Percentiles rank a stretch among this genome's conserved stretches.
Conservation (phyloP, 1,140 invertebrate genomes). For the Bicyclus anynana region DNA sequence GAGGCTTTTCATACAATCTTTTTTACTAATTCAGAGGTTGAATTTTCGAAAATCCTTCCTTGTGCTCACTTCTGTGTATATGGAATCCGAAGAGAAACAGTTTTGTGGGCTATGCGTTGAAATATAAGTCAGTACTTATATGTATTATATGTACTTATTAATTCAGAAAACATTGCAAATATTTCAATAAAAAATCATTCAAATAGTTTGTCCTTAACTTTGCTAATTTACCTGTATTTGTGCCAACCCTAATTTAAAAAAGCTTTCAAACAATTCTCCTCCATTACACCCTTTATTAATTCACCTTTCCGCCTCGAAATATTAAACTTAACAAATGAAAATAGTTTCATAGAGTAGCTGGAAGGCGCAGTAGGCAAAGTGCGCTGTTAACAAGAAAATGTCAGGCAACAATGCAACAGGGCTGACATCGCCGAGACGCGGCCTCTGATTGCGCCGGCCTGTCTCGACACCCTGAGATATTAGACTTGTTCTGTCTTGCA, state of each 20-base stretch:
- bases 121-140: too few relatives aligned
- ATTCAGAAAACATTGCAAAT: too few relatives aligned
- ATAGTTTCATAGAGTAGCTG: slow-evolving; percentile 43
- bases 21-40: too few relatives aligned
- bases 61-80: too few relatives aligned
- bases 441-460: slow-evolving; percentile 47
- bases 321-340: slow-evolving; percentile 28
- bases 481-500: slow-evolving; percentile 49
- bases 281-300: not conserved
- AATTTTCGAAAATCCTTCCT: too few relatives aligned
- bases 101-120: too few relatives aligned
- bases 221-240: not conserved
- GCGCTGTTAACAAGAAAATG: slow-evolving; percentile 62
- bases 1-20: too few relatives aligned
- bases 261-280: not conserved
- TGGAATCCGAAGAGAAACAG: too few relatives aligned
- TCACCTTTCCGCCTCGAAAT: slow-evolving; percentile 1
- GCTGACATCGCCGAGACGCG: slow-evolving; percentile 40
- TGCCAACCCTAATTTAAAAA: not conserved
- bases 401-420: slow-evolving; percentile 59
- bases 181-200: too few relatives aligned
- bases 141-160: too few relatives aligned
- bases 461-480: slow-evolving; percentile 61
- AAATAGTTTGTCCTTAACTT: too few relatives aligned
- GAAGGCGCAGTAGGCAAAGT: slow-evolving; percentile 46